Evolutionary conservation across 2,797 vertebrate species (phyloP), one percentile per base, ranked within the genome.

Genomic region (Enteromius thamalakanensis): DNA sequence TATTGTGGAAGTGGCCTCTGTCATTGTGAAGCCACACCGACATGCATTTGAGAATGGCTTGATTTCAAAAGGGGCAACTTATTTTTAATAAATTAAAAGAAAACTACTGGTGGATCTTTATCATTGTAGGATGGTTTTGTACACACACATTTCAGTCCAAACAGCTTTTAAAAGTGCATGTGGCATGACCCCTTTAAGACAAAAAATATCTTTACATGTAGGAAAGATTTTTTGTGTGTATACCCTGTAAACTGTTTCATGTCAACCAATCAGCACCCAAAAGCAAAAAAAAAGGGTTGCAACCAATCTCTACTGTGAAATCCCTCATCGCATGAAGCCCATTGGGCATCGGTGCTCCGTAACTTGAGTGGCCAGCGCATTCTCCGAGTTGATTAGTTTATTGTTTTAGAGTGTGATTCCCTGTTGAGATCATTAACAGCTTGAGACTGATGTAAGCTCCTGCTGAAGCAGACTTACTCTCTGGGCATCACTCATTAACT

Each of bases 391-490:
- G 80, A 91, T 88, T 81, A 82, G 87, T 89, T 90, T 89, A 88
- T 91, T 90, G 82, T 90, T 91, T 89, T 34, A 87, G 85, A 90
- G 60, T 42, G 47, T 71, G 86, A 62, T 86, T 91, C 88, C 90
- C 90, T 86, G 87, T 91, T 90, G 91, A 90, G 87, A 89, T 93
- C 88, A 92, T 91, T 90, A 87, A 90, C 90, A 87, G 86, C 89
- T 90, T 85, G 68, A 87, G 69, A 90, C 90, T 82, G 72, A 90
- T 90, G 91, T 83, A 79, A 72, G 86, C 86, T 86, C 51, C 23
- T 85, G 89, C 86, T 88, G 86, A 90, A 91, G 90, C 83, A 82
- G 86, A 90, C 88, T 91, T 85, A 86, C 91, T 89, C 90, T 89
- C 88, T 88, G 88, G 85, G 89, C 77, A 84, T 88, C 86, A 87